phyloP scores from a whole-genome alignment of 2,888 invertebrate species.

The Malachius bipustulatus region DNA sequence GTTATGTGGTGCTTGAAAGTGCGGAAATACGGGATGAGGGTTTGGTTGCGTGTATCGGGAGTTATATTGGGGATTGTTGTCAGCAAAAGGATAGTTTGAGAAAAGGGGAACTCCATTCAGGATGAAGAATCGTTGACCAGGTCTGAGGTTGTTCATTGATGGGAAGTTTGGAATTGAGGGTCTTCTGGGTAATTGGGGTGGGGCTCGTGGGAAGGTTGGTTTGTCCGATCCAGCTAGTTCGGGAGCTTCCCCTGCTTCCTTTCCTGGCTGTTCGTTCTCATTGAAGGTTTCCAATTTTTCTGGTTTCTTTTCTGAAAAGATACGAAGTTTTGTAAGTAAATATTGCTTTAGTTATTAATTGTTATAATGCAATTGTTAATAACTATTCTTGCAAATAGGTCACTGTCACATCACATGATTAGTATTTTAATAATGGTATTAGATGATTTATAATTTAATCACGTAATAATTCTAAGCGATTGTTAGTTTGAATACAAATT shows the following conservation, averaged over 20 bases:
- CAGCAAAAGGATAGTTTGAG: slow-evolving; percentile 23
- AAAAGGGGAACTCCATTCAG: slow-evolving; percentile 43
- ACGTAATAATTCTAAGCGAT: no score
- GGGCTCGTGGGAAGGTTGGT: slow-evolving; percentile 13
- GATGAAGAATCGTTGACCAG: slow-evolving; percentile 46
- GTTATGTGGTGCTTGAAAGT: slow-evolving; percentile 15
- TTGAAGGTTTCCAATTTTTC: slow-evolving; percentile 34
- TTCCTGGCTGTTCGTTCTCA: slow-evolving; percentile 21
- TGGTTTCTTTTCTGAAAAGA: slow-evolving; percentile 24
- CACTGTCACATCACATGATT: no score
- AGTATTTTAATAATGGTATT: no score
- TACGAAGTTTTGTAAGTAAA: no score
- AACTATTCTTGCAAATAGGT: no score
- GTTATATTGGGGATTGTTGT: slow-evolving; percentile 14
- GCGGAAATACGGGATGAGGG: slow-evolving; percentile 5
- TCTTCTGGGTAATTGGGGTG: slow-evolving; percentile 16
- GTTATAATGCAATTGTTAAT: no score
- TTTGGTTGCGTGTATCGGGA: slow-evolving; percentile 14
- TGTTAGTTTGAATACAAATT: no score
- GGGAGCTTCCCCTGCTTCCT: slow-evolving; percentile 21
- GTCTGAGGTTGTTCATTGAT: slow-evolving; percentile 21
- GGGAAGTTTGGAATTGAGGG: slow-evolving; percentile 9
- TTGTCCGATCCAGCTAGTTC: slow-evolving; percentile 23
- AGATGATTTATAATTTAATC: no score
- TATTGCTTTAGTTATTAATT: no score